Evolutionary conservation across 2,888 invertebrate genomes (phyloP).

Genomic region (Congeria kusceri): DNA sequence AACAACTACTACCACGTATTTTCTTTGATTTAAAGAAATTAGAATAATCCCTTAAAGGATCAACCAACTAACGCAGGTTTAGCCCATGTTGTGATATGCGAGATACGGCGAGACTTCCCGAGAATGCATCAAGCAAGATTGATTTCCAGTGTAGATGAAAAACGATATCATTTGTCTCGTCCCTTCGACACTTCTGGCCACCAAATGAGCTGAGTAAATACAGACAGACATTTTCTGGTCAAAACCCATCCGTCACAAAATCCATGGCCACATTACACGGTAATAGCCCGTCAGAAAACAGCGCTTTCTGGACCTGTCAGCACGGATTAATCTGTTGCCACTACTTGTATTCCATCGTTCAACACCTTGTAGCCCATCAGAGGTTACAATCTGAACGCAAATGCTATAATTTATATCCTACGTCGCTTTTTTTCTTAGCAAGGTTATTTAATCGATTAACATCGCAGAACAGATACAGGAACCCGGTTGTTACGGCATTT

Average conservation of each 20-base stretch:
- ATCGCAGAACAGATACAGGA: slow-evolving; percentile 1
- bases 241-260: slow-evolving; percentile 19
- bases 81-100: too few relatives aligned
- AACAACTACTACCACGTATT: too few relatives aligned
- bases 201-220: slow-evolving; percentile 35
- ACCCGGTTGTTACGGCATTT: too few relatives aligned
- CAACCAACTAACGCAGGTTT: too few relatives aligned
- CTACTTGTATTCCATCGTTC: not conserved
- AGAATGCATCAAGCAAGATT: not conserved
- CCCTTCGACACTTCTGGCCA: slow-evolving; percentile 14
- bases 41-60: too few relatives aligned
- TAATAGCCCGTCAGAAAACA: slow-evolving; percentile 33
- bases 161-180: not conserved
- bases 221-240: slow-evolving; percentile 29
- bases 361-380: too few relatives aligned
- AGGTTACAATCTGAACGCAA: too few relatives aligned
- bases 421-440: not conserved
- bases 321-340: slow-evolving; percentile 19
- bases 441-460: slow-evolving; percentile 26
- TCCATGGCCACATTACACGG: slow-evolving; percentile 34
- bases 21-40: too few relatives aligned
- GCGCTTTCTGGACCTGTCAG: slow-evolving; percentile 17
- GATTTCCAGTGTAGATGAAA: not conserved
- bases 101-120: too few relatives aligned
- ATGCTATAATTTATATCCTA: too few relatives aligned